Base-by-base conservation (phyloP, 2,797 vertebrate species). In the Percopsis omiscomaycus region DNA sequence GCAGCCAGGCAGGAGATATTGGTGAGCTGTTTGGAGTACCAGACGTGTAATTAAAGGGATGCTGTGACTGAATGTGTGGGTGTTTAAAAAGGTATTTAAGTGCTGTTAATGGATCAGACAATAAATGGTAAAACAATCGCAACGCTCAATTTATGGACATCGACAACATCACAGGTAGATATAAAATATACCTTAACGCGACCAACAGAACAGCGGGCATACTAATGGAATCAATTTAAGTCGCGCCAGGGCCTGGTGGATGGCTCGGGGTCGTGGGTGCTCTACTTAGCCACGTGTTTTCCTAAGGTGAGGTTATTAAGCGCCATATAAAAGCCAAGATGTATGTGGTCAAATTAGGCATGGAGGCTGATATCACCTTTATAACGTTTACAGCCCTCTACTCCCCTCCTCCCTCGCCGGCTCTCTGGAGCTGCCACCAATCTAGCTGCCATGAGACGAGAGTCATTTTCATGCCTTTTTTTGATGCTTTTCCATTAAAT, bases 401-500 rank as follows among this genome's bases (percentile, higher is more conserved):
- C 15, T 66, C 16, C n/a, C 47, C 55, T 50, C n/a, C 14, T 11
- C 16, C 47, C 4, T 12, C 6, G 44, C 14, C 12, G 10, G 14
- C 37, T 75, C 60, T 54, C 32, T 56, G 27, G 4, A 48, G 13
- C 53, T 71, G 16, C 45, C 59, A 59, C 58, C 55, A 71, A 53
- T 75, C 27, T 11, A 45, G 48, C 27, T 50, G 3, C 47, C 59
- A 60, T 49, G 57, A 73, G 32, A 52, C 9, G 29, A 62, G 45
- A 27, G 54, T 58, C 4, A 46, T 69, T 74, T 65, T 60, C 71
- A 60, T 58, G 45, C 66, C 66, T 37, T 71, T 74, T 68, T 47
- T 54, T 65, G 67, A 73, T 55, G 48, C 53, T 50, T 22, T 48
- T 55, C 53, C 47, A 60, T 77, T 70, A 77, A 80, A 80, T 61